These are phyloP conservation scores for Entelurus aequoreus DNA, from an alignment of 2,113 vertebrate genomes.

Conservation along the genomic window DNA sequence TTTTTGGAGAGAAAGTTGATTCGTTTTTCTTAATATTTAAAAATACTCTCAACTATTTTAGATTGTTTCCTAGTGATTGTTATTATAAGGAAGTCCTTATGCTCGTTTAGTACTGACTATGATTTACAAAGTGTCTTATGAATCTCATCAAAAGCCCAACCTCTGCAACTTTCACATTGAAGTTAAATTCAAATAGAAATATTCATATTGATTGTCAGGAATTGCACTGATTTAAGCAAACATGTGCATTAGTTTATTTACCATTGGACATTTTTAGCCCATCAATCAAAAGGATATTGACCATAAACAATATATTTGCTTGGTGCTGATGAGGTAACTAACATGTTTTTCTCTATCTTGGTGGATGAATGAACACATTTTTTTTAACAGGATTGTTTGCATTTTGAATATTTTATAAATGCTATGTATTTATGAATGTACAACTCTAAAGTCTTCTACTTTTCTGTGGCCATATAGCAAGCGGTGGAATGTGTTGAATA, in stretches of 20 bases:
- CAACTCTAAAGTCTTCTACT: conserved; percentile 27
- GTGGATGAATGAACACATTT: not conserved
- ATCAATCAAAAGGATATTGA: not conserved
- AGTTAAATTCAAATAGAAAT: conserved; percentile 1
- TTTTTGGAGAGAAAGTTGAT: conserved; percentile 5
- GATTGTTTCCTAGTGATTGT: conserved; percentile 16
- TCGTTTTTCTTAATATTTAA: conserved; percentile 41
- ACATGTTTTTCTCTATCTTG: conserved; percentile 12
- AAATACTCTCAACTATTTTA: conserved; percentile 32
- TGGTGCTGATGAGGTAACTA: conserved; percentile 17
- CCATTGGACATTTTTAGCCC: conserved; percentile 11
- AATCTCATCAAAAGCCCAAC: not conserved
- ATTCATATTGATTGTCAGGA: too few relatives aligned
- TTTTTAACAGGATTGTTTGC: not conserved
- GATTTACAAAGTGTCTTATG: conserved; percentile 20
- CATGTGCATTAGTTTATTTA: not conserved
- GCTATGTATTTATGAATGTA: conserved; percentile 60
- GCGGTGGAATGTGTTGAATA: conserved; percentile 22
- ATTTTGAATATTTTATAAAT: conserved; percentile 30
- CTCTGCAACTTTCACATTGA: conserved; percentile 20
- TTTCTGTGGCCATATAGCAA: conserved; percentile 24
- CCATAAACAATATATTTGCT: not conserved
- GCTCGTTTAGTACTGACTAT: conserved; percentile 28
- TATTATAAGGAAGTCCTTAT: conserved; percentile 12
- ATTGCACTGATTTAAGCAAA: not conserved